Evolutionary conservation across 23 tunicate genomes (phyloP).

Genomic region (Aplidium turbinatum): DNA sequence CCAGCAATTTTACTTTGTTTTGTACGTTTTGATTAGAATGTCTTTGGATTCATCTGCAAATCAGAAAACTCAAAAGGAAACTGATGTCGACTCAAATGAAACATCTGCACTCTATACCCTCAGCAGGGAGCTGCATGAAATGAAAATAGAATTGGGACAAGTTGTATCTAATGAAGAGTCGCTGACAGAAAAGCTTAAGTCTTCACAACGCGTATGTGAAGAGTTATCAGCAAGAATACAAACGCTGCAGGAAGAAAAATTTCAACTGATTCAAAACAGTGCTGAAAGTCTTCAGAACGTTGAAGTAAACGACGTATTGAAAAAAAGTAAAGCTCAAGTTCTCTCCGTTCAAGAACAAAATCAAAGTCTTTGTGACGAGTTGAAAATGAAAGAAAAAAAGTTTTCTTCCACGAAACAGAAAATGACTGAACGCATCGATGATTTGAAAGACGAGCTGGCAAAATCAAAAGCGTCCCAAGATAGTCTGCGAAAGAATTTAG

Average conservation of each 20-base stretch:
- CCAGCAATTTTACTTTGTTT: too few relatives aligned
- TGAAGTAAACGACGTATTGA: not conserved
- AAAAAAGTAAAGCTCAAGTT: not conserved
- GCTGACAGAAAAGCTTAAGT: slow-evolving; percentile 12
- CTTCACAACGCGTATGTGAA: slow-evolving; percentile 33
- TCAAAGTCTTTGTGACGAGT: slow-evolving; percentile 1
- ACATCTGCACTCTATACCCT: too few relatives aligned
- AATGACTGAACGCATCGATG: slow-evolving; percentile 25
- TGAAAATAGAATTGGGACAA: slow-evolving; percentile 16
- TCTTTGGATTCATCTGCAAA: too few relatives aligned
- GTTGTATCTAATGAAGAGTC: slow-evolving; percentile 11
- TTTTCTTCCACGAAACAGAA: not conserved
- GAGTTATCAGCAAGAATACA: slow-evolving; percentile 19
- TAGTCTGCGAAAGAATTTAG: slow-evolving; percentile 6
- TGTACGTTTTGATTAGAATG: too few relatives aligned
- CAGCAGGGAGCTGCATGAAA: too few relatives aligned
- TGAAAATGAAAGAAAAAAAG: slow-evolving; percentile 11
- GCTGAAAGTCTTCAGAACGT: not conserved
- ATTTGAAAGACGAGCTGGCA: slow-evolving; percentile 7
- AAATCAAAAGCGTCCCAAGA: slow-evolving; percentile 5
- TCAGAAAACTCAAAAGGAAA: too few relatives aligned
- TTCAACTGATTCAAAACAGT: slow-evolving; percentile 22
- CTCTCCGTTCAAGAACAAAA: slow-evolving; percentile 25
- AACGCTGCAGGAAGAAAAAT: slow-evolving; percentile 47
- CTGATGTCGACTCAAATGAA: too few relatives aligned